Evolutionary conservation across 92 coral and sea anemone species (phyloP), one percentile per base, ranked within the genome.

Genomic region (Paragorgia papillata): DNA sequence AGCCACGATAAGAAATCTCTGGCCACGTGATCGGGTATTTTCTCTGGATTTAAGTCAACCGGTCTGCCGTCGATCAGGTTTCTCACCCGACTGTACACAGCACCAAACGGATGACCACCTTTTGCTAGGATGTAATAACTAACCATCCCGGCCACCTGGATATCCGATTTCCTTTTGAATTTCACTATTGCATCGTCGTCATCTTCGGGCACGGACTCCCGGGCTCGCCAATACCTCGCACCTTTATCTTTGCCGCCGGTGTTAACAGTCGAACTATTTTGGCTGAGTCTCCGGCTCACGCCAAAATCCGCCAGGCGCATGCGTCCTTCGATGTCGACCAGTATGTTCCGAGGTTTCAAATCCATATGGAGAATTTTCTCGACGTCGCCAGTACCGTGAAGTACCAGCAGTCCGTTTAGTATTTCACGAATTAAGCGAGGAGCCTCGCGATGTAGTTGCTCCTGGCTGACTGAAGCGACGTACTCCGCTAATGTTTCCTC

Each of bases 231-330:
- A 39, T 66, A 37, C 10, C 43, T 37, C 6, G 43, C 56, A n/a
- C 33, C 55, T 15, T 66, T 66, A 19, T 53, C 54, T 63, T 63
- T 63, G 19, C 73, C 57, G 0, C 53, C 43, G 18, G 53, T 66
- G 48, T 66, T 15, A 13, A 3, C 0, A 22, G 73, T 66, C 17
- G 73, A 39, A 17, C 55, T 66, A 43, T 30, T 54, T 40, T 39
- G 17, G 27, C 55, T 53, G 48, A 66, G 20, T 25, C 28, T 40
- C 32, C 48, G 35, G 73, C 73, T 66, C 0, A 66, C 35, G 2
- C 73, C 73, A 66, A 66, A 66, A 33, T 66, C 73, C 0, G 73
- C 73, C 27, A 66, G 34, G 14, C 73, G 51, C 43, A 66, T 66
- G 18, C 25, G 14, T 1, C 33, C 15, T 20, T 40, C 32, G 29